Base-by-base conservation (phyloP, 2,113 vertebrate genomes). In the Polyodon spathula region DNA sequence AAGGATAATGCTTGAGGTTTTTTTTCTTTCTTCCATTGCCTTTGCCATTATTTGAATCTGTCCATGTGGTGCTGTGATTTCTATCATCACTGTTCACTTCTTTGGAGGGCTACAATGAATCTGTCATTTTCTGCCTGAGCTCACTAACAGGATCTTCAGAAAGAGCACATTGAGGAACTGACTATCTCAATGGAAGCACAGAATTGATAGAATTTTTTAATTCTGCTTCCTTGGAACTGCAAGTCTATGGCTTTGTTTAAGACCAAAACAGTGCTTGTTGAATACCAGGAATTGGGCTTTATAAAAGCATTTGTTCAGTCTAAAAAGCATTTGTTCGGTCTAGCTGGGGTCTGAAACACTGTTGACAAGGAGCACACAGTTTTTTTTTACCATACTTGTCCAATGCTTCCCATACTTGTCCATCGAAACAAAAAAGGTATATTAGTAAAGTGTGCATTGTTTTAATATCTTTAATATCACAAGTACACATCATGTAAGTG, bases 201-300 rank as follows among this genome's bases (percentile, higher is more conserved):
- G 48, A 58, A 50, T 46, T 48, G 51, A 59, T 50, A 52, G 56
- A 43, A 58, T 46, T 50, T 52, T 56, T 58, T 11, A 42, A 62
- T 41, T 62, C 53, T 44, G 52, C 53, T n/a, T 50, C 7, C 46
- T 14, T 50, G 55, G 61, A 62, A 58, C 56, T 58, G 46, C n/a
- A n/a, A n/a, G n/a, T n/a, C n/a, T n/a, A n/a, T n/a, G n/a, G n/a
- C n/a, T n/a, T n/a, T n/a, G 39, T 40, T 58, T 16, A 58, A 62
- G 48, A 56, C 56, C 5, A 27, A 43, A 59, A 27, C 9, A 56
- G 56, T 40, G 39, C 55, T 42, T 44, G 53, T 46, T 64, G 62
- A 64, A 64, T 59, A 57, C 56, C 11, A 58, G 56, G n/a, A n/a
- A n/a, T n/a, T n/a, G n/a, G n/a, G n/a, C 56, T 58, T 56, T 64